A percentile compares a stretch with the other conserved stretches of the same genome.
Conservation (phyloP, 2,113 vertebrate genomes). For the Silurus asotus region DNA sequence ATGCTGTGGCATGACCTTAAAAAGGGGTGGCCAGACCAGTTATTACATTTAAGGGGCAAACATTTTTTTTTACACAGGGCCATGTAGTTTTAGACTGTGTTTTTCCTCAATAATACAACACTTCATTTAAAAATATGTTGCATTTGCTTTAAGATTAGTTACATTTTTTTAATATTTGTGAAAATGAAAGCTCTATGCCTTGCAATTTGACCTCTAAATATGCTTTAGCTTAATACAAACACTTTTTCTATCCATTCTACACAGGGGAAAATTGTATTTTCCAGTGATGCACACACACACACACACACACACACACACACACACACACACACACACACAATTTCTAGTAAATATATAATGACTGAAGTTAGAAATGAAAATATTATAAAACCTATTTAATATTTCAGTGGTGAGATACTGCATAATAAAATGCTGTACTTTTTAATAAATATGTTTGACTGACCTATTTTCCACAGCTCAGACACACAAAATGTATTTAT, state of each 20-base stretch:
- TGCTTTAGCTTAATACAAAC: background rate
- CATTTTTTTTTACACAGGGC: too few species aligned
- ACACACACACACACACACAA: background rate
- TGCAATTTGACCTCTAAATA: background rate
- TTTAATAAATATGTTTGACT: background rate
- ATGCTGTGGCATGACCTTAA: too few species aligned
- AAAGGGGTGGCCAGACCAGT: too few species aligned
- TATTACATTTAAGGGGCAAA: too few species aligned
- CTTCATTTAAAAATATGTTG: too few species aligned
- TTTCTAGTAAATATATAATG: background rate
- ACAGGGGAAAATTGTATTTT: background rate
- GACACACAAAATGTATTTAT: constrained; percentile 39
- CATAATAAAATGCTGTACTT: background rate
- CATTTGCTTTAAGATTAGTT: background rate
- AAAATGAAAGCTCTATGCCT: background rate
- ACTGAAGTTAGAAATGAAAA: background rate
- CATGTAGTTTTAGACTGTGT: too few species aligned
- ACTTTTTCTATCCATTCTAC: background rate
- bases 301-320: background rate
- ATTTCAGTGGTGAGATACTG: background rate
- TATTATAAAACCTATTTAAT: background rate
- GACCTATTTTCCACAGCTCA: background rate
- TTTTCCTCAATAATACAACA: too few species aligned
- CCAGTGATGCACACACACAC: background rate
- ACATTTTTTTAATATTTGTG: background rate